Evolutionary conservation across 2,888 invertebrate genomes (phyloP), one percentile per base, ranked within the genome.

Genomic region (Galerucella nymphaeae): DNA sequence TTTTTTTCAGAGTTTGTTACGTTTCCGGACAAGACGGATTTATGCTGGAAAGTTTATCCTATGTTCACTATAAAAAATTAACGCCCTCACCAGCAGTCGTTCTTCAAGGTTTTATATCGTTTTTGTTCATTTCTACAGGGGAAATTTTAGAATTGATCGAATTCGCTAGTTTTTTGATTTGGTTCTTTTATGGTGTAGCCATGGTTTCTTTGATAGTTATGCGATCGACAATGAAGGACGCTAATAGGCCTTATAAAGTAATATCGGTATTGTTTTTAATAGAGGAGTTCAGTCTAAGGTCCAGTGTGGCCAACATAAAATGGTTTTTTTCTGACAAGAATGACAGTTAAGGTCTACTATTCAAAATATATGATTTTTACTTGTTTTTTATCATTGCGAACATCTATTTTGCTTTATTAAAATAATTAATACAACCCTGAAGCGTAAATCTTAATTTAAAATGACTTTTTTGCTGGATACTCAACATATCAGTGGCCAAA

Each of bases 111-210:
- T 81, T 93, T 23, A 87, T 95, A n/a, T 89, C 94, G 0, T 87
- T 93, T 53, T 79, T 92, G 59, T 94, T 94, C 85, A 92, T 95
- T 65, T 81, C 92, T 61, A 89, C 91, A 38, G 94, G 94, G 70
- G 90, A 94, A 85, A 94, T 96, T 72, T 88, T 89, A 64, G 90
- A 91, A 1, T 58, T 96, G 14, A 96, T 96, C 77, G 93, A 95
- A 81, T 94, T 96, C 84, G 94, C 94, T 58, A 95, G 94, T 84
- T 96, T 96, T 88, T 90, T 95, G 75, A 92, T 94, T 23, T 96
- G 96, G 96, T 90, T 95, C 74, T 95, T 95, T 87, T 96, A 96
- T 84, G 96, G 95, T 0, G 85, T 92, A 0, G 94, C 95, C 0
- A 94, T 96, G 93, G 89, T 93, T 0, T 92, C 95, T 0, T 87